Base-by-base conservation (phyloP, 1,140 invertebrate species). In the Acromyrmex heyeri region DNA sequence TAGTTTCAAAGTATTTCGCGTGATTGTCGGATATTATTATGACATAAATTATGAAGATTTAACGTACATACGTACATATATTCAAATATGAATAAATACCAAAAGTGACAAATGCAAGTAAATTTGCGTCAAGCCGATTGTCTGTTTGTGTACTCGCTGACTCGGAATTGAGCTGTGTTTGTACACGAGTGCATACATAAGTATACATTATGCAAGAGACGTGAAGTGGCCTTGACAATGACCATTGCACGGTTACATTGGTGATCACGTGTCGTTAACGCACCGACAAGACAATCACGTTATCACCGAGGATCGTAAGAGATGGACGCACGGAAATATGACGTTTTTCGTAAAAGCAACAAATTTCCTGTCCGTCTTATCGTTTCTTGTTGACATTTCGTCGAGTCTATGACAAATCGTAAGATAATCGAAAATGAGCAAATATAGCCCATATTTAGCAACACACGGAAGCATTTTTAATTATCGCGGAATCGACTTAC, bases 181-280 rank as follows among this genome's bases (percentile, higher is more conserved):
- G 75, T 79, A 24, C 62, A n/a, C 44, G 59, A 27, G 34, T 53
- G 38, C 48, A n/a, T 55, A 18, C 53, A n/a, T 18, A 21, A 24
- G 18, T 34, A 48, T 21, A n/a, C 7, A 89, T 91, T 91, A 91
- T 90, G 90, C 86, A 91, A 91, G 89, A 75, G 78, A 38, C 65
- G 4, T 10, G 69, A 86, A 55, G 10, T 61, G 82, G n/a, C 88
- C 91, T 91, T 91, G 91, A 64, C 91, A 91, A 91, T 91, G 91
- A 91, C 86, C 91, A 88, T 61, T 64, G 70, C 38, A 44, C 21
- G 12, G 70, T 89, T 67, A 73, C 64, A 76, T 82, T 75, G 12
- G 10, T n/a, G 48, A 55, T 73, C 21, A 59, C 24, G 21, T 85
- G 48, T 88, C 76, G 83, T 91, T 88, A 91, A 87, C 76, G 70